Evolutionary conservation across 2,888 invertebrate genomes (phyloP).

Genomic region (Calameuta pallipes): DNA sequence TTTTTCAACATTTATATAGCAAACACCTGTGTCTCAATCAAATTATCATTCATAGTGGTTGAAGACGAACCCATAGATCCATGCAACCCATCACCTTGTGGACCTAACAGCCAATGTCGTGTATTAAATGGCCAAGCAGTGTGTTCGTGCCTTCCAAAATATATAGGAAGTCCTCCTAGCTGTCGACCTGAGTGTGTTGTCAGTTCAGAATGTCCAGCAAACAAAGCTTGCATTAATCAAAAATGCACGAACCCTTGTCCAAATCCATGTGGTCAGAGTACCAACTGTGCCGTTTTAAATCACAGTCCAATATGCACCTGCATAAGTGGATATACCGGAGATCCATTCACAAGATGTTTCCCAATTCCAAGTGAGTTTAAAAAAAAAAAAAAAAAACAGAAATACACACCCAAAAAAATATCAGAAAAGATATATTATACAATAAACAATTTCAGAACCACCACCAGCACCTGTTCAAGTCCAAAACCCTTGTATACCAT

Average conservation of each 20-base stretch:
- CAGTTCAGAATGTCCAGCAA: slow-evolving; percentile 68
- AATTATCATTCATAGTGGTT: slow-evolving; percentile 28
- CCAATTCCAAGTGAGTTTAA: slow-evolving; percentile 59
- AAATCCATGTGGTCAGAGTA: slow-evolving; percentile 65
- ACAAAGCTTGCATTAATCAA: slow-evolving; percentile 69
- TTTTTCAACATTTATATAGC: slow-evolving; percentile 7
- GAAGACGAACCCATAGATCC: slow-evolving; percentile 60
- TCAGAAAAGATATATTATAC: not conserved
- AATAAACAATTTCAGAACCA: slow-evolving; percentile 2
- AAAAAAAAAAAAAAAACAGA: not conserved
- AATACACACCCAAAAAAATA: not conserved
- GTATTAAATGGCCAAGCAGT: slow-evolving; percentile 75
- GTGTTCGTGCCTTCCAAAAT: slow-evolving; percentile 82
- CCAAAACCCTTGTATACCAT: slow-evolving; percentile 69
- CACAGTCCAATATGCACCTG: slow-evolving; percentile 68
- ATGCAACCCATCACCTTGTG: slow-evolving; percentile 64
- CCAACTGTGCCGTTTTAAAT: slow-evolving; percentile 66
- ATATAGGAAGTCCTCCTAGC: slow-evolving; percentile 79
- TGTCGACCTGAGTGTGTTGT: slow-evolving; percentile 67
- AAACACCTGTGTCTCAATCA: slow-evolving; percentile 33
- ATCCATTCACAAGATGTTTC: slow-evolving; percentile 83
- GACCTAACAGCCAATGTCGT: slow-evolving; percentile 64
- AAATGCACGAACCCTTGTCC: slow-evolving; percentile 66
- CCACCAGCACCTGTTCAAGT: slow-evolving; percentile 36
- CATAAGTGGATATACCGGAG: slow-evolving; percentile 71